Evolutionary conservation across 1,140 invertebrate species (phyloP), one percentile per base, ranked within the genome.

Genomic region (Amyelois transitella): DNA sequence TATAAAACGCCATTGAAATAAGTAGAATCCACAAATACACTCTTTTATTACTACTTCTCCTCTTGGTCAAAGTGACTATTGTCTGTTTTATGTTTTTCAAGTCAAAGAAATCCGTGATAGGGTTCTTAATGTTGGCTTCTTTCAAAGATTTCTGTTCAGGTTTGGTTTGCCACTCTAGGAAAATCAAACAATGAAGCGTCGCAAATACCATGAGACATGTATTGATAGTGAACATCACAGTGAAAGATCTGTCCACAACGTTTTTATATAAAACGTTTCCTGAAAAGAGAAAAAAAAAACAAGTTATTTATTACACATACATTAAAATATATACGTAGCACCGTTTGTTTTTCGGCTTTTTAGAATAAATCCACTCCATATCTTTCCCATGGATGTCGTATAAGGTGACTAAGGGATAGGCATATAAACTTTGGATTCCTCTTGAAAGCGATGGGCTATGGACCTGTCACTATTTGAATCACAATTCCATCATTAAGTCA

Each of bases 181-280:
- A 88, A 0, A 92, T 18, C 0, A 91, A 48, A 0, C 91, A 89
- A 60, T 94, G 94, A 1, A 94, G 18, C 0, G 94, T 91, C 0
- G 93, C 89, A 0, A 91, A 10, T 0, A 89, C 50, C 51, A 95
- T 78, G 0, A 94, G 66, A 0, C 73, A 76, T 0, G 91, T 88
- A 70, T 95, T 95, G 17, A 95, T 91, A 0, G 72, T 60, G 69
- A 95, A 95, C 92, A 95, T 94, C 2, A 89, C 81, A 0, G 92
- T 90, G 65, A 92, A 94, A 0, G 93, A 94, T 43, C 84, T 72
- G 54, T 92, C 81, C 0, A 89, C 78, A 6, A 85, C 74, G 24
- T 69, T 77, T 18, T 71, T 78, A 62, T 76, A 84, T 21, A 86
- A 58, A 4, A 82, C 3, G 38, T 80, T 82, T 19, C 84, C 84